These are phyloP conservation scores for Thunnus thynnus DNA, from an alignment of 2,113 vertebrate genomes.

Conservation along the genomic window DNA sequence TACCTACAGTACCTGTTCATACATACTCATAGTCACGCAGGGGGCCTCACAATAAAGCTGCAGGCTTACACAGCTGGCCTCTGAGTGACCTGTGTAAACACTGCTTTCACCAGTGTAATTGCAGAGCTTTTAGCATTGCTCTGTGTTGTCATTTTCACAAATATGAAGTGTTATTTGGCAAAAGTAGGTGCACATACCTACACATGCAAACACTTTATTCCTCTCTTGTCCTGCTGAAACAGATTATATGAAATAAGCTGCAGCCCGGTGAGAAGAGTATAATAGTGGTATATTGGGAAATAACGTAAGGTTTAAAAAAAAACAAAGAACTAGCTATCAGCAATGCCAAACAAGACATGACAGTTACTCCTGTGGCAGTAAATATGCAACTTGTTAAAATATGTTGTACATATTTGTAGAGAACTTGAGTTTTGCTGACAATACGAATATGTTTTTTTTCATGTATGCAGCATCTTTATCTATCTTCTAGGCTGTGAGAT, in stretches of 20 bases:
- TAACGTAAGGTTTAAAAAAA: too few relatives aligned
- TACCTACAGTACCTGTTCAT: slow-evolving; percentile 16
- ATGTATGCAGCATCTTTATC: too few relatives aligned
- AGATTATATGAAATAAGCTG: neutral
- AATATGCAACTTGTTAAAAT: too few relatives aligned
- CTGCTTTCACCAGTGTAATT: neutral
- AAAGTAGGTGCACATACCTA: neutral
- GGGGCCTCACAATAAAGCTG: neutral
- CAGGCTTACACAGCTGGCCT: neutral
- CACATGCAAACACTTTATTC: slow-evolving; percentile 18
- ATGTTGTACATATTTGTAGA: too few relatives aligned
- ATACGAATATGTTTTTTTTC: too few relatives aligned
- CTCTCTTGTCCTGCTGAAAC: neutral
- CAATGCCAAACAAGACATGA: neutral
- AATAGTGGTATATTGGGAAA: neutral
- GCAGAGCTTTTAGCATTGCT: slow-evolving; percentile 7
- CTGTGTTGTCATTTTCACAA: slow-evolving; percentile 17
- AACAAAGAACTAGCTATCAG: neutral
- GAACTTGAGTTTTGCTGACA: too few relatives aligned
- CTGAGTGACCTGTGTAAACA: neutral
- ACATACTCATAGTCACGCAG: slow-evolving; percentile 2
- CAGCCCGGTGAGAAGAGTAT: neutral
- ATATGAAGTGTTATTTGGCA: neutral
- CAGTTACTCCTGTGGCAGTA: too few relatives aligned
- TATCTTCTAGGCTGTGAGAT: too few relatives aligned